Conservation (phyloP, 2,888 invertebrate genomes). For the Lissonota sp. region DNA sequence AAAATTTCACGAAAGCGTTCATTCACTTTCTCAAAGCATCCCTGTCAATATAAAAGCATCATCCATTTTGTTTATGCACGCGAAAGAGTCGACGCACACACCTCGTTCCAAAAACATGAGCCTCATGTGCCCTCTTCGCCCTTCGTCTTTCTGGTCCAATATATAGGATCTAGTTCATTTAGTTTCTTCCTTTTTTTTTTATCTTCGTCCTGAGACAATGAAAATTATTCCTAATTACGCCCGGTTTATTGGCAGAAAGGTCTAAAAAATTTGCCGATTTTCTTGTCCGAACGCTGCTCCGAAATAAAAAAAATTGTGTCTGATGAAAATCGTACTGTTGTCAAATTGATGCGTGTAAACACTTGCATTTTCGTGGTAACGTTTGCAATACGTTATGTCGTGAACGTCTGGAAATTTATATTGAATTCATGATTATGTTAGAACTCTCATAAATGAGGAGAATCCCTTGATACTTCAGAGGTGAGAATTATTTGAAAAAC, state of each 20-base stretch:
- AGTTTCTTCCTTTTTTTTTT: no score
- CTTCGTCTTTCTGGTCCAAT: not conserved
- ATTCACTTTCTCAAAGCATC: slow-evolving; percentile 47
- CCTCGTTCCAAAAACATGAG: slow-evolving; percentile 73
- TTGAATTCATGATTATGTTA: no score
- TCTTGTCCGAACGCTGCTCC: not conserved
- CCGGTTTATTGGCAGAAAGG: not conserved
- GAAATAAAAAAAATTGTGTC: not conserved
- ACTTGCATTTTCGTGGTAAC: not conserved
- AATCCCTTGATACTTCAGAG: no score
- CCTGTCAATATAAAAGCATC: slow-evolving; percentile 70
- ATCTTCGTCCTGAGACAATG: not conserved
- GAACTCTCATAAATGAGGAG: no score
- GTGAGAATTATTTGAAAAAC: no score
- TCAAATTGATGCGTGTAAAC: slow-evolving; percentile 40
- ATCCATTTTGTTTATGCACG: slow-evolving; percentile 79
- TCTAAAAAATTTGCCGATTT: not conserved
- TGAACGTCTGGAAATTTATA: no score
- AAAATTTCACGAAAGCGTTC: slow-evolving; percentile 15
- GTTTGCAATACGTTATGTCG: not conserved
- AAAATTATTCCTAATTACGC: not conserved
- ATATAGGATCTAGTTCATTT: not conserved
- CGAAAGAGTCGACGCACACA: slow-evolving; percentile 59
- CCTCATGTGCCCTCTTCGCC: slow-evolving; percentile 29
- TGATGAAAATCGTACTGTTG: slow-evolving; percentile 9